Percentiles rank a stretch among this genome's conserved stretches.
Conservation (phyloP, 1,140 invertebrate species). For the Odontomachus brunneus region DNA sequence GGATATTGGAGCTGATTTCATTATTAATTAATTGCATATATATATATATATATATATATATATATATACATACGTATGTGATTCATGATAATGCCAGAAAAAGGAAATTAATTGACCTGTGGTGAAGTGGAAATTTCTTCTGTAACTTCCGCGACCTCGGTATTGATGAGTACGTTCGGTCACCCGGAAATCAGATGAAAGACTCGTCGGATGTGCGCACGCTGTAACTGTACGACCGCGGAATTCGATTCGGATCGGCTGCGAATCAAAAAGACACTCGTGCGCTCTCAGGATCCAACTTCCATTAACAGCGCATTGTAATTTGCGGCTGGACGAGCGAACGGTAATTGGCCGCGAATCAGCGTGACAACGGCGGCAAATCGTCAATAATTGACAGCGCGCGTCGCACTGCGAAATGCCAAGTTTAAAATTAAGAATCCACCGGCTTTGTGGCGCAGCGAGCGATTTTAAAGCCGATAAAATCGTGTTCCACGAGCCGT, state of each 20-base stretch:
- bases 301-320: constrained; percentile 35
- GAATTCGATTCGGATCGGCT: constrained; percentile 4
- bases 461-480: not conserved
- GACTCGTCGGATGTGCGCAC: not conserved
- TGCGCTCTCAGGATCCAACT: constrained; percentile 26
- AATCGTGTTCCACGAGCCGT: not conserved
- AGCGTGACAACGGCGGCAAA: too few relatives aligned
- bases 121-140: not conserved
- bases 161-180: not conserved
- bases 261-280: constrained; percentile 23
- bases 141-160: not conserved
- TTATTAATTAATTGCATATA: too few relatives aligned
- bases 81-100: too few relatives aligned
- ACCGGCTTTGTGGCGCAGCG: too few relatives aligned
- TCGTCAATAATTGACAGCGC: constrained; percentile 17
- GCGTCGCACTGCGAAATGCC: not conserved
- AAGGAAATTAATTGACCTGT: not conserved
- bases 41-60: too few relatives aligned
- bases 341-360: constrained; percentile 1
- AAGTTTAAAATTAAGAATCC: constrained; percentile 1
- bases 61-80: too few relatives aligned
- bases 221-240: not conserved
- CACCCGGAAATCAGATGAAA: not conserved
- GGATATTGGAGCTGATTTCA: too few relatives aligned
- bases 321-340: constrained; percentile 8